phyloP scores from a whole-genome alignment of 2,113 vertebrate genomes.

The Orthonyx spaldingii region DNA sequence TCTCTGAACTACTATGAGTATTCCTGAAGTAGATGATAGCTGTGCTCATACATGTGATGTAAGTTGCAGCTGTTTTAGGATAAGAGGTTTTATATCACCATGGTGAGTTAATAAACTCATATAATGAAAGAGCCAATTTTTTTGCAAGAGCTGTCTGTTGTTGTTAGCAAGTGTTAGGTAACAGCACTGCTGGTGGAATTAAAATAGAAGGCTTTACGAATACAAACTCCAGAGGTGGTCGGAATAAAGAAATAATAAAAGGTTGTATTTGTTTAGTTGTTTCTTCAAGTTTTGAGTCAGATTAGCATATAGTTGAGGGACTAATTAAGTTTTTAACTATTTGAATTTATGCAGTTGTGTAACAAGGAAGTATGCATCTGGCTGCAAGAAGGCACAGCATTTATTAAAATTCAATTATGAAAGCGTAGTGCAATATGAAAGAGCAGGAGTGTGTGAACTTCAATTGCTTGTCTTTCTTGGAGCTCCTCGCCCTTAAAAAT shows the following conservation, averaged over 20 bases:
- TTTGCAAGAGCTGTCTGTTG: background rate
- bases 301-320: background rate
- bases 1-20: background rate
- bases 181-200: background rate
- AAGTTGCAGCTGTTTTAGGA: background rate
- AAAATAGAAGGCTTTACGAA: background rate
- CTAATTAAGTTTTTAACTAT: background rate
- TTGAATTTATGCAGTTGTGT: background rate
- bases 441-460: background rate
- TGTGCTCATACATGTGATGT: background rate
- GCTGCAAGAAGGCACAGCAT: background rate
- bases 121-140: background rate
- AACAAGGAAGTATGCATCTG: background rate
- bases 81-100: background rate
- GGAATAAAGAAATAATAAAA: background rate
- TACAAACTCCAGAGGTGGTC: background rate
- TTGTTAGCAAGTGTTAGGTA: background rate
- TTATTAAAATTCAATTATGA: background rate
- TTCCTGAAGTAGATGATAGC: background rate
- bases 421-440: background rate
- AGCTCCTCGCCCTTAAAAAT: background rate
- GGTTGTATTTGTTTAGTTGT: background rate
- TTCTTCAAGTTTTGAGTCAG: background rate
- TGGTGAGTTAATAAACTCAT: background rate
- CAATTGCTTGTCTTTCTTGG: background rate